These are phyloP conservation scores for Drosophila repletoides DNA, from an alignment of 1,140 invertebrate genomes.

Conservation along the genomic window DNA sequence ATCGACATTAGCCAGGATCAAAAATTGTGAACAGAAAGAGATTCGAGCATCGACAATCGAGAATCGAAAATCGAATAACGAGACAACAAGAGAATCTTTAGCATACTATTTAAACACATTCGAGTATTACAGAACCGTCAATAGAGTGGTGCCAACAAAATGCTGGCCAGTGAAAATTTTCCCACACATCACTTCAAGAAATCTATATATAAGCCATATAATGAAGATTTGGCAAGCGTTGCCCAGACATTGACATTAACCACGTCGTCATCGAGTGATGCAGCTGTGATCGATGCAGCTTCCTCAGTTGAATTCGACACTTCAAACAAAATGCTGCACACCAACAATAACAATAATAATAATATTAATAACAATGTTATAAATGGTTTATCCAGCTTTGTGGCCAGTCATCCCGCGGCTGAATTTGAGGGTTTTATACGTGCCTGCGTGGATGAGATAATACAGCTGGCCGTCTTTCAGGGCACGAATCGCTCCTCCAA, in stretches of 20 bases:
- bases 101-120: slow-evolving; percentile 12
- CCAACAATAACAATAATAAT: slow-evolving; percentile 25
- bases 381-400: slow-evolving; percentile 50
- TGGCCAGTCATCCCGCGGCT: slow-evolving; percentile 63
- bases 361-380: slow-evolving; percentile 20
- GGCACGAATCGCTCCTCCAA: slow-evolving; percentile 87
- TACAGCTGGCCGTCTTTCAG: slow-evolving; percentile 89
- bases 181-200: slow-evolving; percentile 72
- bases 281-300: slow-evolving; percentile 3
- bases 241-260: slow-evolving; percentile 38
- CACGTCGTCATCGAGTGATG: slow-evolving; percentile 58
- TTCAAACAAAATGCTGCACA: slow-evolving; percentile 55
- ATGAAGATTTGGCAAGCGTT: slow-evolving; percentile 68
- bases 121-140: no score
- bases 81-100: neutral
- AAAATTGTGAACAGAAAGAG: neutral
- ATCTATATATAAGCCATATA: slow-evolving; percentile 80
- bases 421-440: slow-evolving; percentile 89
- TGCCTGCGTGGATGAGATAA: slow-evolving; percentile 87
- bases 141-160: slow-evolving; percentile 58
- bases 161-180: slow-evolving; percentile 77
- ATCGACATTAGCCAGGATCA: slow-evolving; percentile 19
- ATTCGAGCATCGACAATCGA: slow-evolving; percentile 2
- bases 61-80: neutral
- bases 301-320: slow-evolving; percentile 41